Percentiles rank a stretch among this genome's conserved stretches.
These are phyloP conservation scores for Glossophaga mutica DNA, from an alignment of 2,797 vertebrate species.

Conservation along the genomic window DNA sequence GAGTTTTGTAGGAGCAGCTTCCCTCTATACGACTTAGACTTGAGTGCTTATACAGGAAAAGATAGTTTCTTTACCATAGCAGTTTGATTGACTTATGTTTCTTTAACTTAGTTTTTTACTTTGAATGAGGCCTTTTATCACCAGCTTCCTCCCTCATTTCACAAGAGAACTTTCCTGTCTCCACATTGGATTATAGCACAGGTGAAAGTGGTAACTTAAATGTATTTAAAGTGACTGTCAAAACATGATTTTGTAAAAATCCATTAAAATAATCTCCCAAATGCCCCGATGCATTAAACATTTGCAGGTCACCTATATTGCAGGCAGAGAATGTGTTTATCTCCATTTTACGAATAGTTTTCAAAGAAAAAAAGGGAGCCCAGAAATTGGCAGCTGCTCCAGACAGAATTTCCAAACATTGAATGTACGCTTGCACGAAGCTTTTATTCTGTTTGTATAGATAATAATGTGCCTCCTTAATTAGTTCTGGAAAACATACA, in stretches of 20 bases:
- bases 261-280: constrained; percentile 34
- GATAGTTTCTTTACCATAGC: constrained; percentile 35
- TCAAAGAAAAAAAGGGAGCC: background rate
- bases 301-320: constrained; percentile 57
- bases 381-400: constrained; percentile 68
- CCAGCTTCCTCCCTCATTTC: background rate
- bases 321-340: constrained; percentile 67
- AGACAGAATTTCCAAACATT: constrained; percentile 54
- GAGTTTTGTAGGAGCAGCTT: background rate
- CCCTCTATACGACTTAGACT: background rate
- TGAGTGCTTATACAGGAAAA: constrained; percentile 2
- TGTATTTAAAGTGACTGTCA: constrained; percentile 9
- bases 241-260: constrained; percentile 36
- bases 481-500: constrained; percentile 67
- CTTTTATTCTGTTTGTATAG: constrained; percentile 69
- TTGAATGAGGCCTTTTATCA: constrained; percentile 52
- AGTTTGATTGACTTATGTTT: constrained; percentile 60
- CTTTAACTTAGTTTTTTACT: background rate
- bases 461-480: constrained; percentile 76
- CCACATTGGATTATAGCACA: constrained; percentile 26
- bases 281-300: constrained; percentile 25
- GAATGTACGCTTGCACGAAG: constrained; percentile 60
- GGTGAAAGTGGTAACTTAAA: constrained; percentile 11
- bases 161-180: constrained; percentile 32
- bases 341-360: constrained; percentile 50